Percentiles rank a stretch among this genome's conserved stretches.
These are phyloP conservation scores for Myodes glareolus DNA, from an alignment of 2,113 vertebrate genomes.

Conservation along the genomic window DNA sequence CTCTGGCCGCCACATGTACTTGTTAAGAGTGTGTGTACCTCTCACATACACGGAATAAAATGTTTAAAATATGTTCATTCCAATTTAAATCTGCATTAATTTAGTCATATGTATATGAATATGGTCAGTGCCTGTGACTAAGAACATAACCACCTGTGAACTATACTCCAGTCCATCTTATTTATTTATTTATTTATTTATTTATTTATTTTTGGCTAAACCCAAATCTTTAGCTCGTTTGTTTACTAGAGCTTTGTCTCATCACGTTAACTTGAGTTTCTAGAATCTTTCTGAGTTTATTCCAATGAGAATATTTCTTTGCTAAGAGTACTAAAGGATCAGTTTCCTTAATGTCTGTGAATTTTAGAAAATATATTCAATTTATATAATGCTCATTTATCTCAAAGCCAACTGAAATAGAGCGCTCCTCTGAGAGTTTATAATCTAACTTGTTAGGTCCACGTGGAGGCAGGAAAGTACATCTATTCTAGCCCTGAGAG, in stretches of 20 bases:
- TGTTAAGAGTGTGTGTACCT: not conserved
- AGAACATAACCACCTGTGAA: not conserved
- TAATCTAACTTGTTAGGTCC: not conserved
- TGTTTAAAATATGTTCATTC: not conserved
- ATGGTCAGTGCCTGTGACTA: not conserved
- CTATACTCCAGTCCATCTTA: not conserved
- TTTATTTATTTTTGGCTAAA: constrained; percentile 6
- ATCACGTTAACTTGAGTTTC: not conserved
- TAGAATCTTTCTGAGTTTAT: not conserved
- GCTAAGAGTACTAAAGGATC: not conserved
- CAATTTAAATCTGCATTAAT: not conserved
- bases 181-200: not conserved
- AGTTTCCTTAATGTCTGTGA: constrained; percentile 24
- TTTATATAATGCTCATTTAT: constrained; percentile 33
- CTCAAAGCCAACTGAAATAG: constrained; percentile 11
- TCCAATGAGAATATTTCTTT: not conserved
- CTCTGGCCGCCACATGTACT: not conserved
- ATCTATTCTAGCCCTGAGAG: not conserved
- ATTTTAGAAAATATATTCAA: constrained; percentile 2
- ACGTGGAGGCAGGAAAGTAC: not conserved
- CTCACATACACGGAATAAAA: not conserved
- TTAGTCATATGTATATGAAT: not conserved
- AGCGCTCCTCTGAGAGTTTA: not conserved
- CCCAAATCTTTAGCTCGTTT: not conserved
- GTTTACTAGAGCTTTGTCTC: not conserved